Conservation (phyloP, 2,888 invertebrate species). For the Morpho helenor region DNA sequence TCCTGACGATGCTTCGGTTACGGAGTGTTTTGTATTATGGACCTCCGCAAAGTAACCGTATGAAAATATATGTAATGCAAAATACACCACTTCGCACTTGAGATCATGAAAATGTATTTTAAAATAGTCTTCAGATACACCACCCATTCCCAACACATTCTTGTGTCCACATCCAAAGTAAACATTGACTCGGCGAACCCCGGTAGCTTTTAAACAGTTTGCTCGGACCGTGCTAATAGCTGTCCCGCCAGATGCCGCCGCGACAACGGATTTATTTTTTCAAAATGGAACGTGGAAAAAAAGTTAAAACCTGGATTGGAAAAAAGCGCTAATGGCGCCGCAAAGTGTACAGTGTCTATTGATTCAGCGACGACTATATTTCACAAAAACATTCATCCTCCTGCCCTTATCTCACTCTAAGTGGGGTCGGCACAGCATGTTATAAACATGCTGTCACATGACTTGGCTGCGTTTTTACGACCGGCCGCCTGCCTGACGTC, state of each 20-base stretch:
- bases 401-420: too few species aligned
- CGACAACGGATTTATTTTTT: constrained; percentile 22
- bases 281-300: constrained; percentile 17
- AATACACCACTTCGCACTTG: background rate
- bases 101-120: background rate
- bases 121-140: constrained; percentile 11
- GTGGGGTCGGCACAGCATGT: too few species aligned
- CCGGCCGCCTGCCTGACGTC: too few species aligned
- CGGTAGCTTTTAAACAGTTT: constrained; percentile 73
- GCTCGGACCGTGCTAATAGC: constrained; percentile 63
- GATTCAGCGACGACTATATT: background rate
- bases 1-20: too few species aligned
- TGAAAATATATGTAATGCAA: too few species aligned
- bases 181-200: constrained; percentile 69
- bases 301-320: constrained; percentile 1
- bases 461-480: too few species aligned
- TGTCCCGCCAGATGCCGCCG: constrained; percentile 52
- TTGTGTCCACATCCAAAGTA: constrained; percentile 29
- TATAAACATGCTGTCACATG: too few species aligned
- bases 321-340: constrained; percentile 22
- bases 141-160: constrained; percentile 16
- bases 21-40: too few species aligned
- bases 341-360: constrained; percentile 3
- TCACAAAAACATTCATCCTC: too few species aligned
- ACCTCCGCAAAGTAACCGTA: too few species aligned